phyloP scores from a whole-genome alignment of 2,797 vertebrate genomes.

The Myiotriccus ornatus region DNA sequence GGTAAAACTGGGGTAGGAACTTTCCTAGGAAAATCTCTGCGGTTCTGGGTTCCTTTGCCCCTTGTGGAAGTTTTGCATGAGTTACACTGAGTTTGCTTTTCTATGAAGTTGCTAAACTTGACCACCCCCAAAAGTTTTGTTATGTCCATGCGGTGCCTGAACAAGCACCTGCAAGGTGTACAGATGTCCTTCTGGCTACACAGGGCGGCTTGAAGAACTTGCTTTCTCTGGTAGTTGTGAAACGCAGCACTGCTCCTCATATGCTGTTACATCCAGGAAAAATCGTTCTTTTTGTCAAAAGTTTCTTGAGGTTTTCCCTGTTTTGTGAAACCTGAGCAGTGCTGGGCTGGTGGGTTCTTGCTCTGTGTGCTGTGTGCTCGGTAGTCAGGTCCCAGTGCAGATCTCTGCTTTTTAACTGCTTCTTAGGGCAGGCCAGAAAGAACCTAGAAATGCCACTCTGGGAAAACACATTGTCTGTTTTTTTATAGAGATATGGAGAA shows the following conservation, averaged over 20 bases:
- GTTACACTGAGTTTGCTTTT: background rate
- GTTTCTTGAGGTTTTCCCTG: background rate
- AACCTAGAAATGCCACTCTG: background rate
- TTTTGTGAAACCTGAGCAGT: background rate
- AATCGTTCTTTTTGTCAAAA: background rate
- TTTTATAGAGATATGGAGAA: background rate
- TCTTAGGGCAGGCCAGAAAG: background rate
- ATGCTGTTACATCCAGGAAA: background rate
- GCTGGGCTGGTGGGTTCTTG: background rate
- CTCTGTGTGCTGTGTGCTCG: background rate
- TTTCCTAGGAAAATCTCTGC: background rate
- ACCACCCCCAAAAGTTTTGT: background rate
- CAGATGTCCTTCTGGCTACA: background rate
- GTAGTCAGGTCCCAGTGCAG: background rate
- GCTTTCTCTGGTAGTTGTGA: background rate
- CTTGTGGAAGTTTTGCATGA: background rate
- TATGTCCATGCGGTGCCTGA: accelerated
- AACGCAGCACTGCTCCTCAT: background rate
- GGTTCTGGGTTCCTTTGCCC: background rate
- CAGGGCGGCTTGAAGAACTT: background rate
- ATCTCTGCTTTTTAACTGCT: background rate
- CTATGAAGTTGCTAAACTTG: background rate
- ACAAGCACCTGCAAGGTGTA: background rate
- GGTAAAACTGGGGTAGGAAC: background rate
- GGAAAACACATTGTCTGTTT: accelerated